These are phyloP conservation scores for Neostethus bicornis DNA, from an alignment of 2,797 vertebrate species.

Conservation along the genomic window DNA sequence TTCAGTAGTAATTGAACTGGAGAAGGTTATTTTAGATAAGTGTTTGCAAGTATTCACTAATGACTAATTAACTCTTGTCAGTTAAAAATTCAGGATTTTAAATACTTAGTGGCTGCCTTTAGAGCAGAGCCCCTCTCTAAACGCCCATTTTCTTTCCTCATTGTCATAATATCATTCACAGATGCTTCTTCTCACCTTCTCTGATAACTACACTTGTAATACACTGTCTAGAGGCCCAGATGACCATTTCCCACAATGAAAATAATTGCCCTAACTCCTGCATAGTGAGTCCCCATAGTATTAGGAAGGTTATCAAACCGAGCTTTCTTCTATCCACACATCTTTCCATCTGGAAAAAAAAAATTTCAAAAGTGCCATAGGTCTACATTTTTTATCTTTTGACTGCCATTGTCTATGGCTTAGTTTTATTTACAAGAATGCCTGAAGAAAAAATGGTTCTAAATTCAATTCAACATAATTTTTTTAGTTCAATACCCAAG, in stretches of 20 bases:
- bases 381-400: conserved; percentile 21
- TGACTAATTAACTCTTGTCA: conserved; percentile 77
- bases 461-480: neutral
- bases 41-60: conserved; percentile 75
- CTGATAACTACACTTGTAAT: conserved; percentile 58
- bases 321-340: conserved; percentile 21
- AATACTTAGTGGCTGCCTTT: conserved; percentile 57
- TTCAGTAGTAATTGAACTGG: conserved; percentile 71
- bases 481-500: no score
- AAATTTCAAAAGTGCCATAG: conserved; percentile 53
- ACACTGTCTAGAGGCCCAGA: conserved; percentile 62
- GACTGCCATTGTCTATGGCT: conserved; percentile 32
- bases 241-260: conserved; percentile 69
- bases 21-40: conserved; percentile 80
- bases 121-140: conserved; percentile 53
- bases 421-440: conserved; percentile 15
- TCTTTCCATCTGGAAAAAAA: conserved; percentile 30
- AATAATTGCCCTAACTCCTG: conserved; percentile 62
- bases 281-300: conserved; percentile 62
- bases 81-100: conserved; percentile 68
- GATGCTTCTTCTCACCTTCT: conserved; percentile 67
- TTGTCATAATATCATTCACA: conserved; percentile 64
- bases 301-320: conserved; percentile 52
- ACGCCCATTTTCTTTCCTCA: conserved; percentile 53
- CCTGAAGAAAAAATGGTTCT: conserved; percentile 20